phyloP scores from a whole-genome alignment of 2,888 invertebrate species.

The Orthonychiurus folsomi region DNA sequence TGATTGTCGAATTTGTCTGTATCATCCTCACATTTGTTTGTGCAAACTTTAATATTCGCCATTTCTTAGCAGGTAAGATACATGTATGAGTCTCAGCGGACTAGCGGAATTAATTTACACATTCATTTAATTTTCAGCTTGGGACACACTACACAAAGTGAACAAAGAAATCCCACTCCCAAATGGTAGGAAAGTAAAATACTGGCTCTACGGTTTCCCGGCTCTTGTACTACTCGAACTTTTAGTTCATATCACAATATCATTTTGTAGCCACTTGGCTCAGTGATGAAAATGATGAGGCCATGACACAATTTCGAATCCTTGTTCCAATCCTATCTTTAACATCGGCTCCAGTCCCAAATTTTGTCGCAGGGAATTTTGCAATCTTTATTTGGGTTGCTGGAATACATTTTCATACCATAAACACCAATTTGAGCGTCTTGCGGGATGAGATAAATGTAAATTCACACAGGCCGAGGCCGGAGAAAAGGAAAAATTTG shows the following conservation, averaged over 20 bases:
- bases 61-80: slow-evolving; percentile 1
- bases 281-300: not conserved
- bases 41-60: not conserved
- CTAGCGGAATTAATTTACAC: too few species aligned
- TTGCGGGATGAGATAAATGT: too few species aligned
- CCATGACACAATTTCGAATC: not conserved
- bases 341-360: not conserved
- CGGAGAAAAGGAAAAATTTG: too few species aligned
- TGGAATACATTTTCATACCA: too few species aligned
- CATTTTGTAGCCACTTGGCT: not conserved
- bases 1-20: not conserved
- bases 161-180: not conserved
- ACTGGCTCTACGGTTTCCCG: too few species aligned
- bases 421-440: too few species aligned
- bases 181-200: not conserved
- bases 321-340: not conserved
- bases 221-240: too few species aligned
- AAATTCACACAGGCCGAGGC: too few species aligned
- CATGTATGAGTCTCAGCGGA: too few species aligned
- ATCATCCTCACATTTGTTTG: not conserved
- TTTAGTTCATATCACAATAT: too few species aligned
- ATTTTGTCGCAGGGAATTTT: not conserved
- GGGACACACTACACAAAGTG: not conserved
- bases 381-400: too few species aligned
- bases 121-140: slow-evolving; percentile 4